A percentile compares a stretch with the other conserved stretches of the same genome.
Conservation (phyloP, 1,140 invertebrate genomes). For the Achatina immaculata region DNA sequence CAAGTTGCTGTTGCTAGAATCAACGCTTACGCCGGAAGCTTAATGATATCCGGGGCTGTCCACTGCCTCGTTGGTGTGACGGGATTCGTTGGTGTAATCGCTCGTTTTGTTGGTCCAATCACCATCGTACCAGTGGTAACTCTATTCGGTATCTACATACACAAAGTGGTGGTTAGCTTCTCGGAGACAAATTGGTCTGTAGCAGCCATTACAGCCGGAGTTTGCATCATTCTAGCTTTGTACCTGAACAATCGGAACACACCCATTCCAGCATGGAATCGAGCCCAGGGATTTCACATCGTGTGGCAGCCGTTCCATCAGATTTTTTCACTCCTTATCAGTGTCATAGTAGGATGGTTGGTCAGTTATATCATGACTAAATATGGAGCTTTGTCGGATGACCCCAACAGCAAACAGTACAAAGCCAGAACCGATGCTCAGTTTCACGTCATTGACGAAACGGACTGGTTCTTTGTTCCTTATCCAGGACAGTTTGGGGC, state of each 20-base stretch:
- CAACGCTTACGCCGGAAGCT: constrained; percentile 42
- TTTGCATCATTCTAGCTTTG: constrained; percentile 86
- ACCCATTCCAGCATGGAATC: constrained; percentile 77
- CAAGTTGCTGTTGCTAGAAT: background rate
- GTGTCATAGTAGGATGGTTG: constrained; percentile 57
- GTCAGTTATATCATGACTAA: constrained; percentile 55
- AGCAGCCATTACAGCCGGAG: constrained; percentile 76
- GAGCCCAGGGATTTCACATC: constrained; percentile 53
- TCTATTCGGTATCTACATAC: constrained; percentile 71
- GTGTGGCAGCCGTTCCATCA: constrained; percentile 81
- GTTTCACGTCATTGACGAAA: constrained; percentile 44
- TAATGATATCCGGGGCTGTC: constrained; percentile 55
- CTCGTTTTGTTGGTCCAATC: constrained; percentile 72
- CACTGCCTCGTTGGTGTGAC: constrained; percentile 56
- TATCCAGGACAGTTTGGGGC: constrained; percentile 62
- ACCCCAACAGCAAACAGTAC: constrained; percentile 43
- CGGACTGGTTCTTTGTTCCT: constrained; percentile 57
- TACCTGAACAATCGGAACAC: constrained; percentile 80
- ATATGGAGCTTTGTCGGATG: constrained; percentile 43
- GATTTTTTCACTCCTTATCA: constrained; percentile 78
- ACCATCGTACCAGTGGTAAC: constrained; percentile 72
- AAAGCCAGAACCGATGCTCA: constrained; percentile 58
- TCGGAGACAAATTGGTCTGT: constrained; percentile 70
- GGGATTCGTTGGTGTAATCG: constrained; percentile 65
- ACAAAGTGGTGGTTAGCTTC: constrained; percentile 63